Base-by-base conservation (phyloP, 2,797 vertebrate species). In the Hozukius guyotensis region DNA sequence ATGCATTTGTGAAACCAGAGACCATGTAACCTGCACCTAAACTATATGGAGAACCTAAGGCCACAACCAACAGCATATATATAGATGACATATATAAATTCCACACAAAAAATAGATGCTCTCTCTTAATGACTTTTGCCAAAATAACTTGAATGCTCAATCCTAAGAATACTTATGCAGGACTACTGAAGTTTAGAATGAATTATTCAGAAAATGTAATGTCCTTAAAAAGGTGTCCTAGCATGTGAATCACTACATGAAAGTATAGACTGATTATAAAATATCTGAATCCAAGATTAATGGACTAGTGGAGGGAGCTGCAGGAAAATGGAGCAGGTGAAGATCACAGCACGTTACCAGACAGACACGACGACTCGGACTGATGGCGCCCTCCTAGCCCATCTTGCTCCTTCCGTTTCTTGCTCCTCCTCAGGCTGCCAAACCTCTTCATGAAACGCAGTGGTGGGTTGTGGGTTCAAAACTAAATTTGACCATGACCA, bases 391-490 rank as follows among this genome's bases (percentile, higher is more conserved):
- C 96, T 10, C 94, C 91, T 83, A 95, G 90, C 77, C 94, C 95
- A 91, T 93, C 96, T 74, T 95, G 92, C 83, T 98, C 97, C 95
- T 97, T 98, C 77, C 90, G 95, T 89, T 97, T 99, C 96, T 97
- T 99, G 95, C 89, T 97, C 81, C 96, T 95, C 90, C 97, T 95
- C 76, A 99, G 94, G 85, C 97, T 99, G 87, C 97, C 97, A 88
- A 99, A 98, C 73, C 97, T 97, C 97, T 99, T 99, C 98, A 99
- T 99, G 94, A 93, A 95, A 89, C 84, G 80, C 93, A 83, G 87
- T 67, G 88, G 91, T 67, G 88, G 91, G 86, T 93, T 6, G 88
- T 80, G 8, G 11, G 1, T 82, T 24, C 24, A 80, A 63, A 20
- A 77, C 83, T 90, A 93, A 94, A 89, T 88, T 87, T 38, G 74